Conservation (phyloP, 2,113 vertebrate species). For the Papio anubis region DNA sequence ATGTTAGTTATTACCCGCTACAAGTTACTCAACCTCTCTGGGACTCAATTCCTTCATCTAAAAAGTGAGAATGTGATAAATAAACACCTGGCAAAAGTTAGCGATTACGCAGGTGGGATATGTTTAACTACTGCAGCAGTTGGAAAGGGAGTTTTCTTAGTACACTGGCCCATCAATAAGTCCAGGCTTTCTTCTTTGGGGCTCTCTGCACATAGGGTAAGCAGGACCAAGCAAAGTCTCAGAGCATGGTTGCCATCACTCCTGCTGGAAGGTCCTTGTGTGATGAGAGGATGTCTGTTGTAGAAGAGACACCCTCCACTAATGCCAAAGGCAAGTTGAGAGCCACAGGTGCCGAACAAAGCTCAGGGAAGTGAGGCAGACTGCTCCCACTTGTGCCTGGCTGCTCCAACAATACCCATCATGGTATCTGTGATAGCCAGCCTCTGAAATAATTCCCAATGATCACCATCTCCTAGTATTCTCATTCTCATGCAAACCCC, state of each 20-base stretch:
- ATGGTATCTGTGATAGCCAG: not conserved
- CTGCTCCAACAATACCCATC: not conserved
- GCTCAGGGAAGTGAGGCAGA: not conserved
- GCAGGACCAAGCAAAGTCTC: not conserved
- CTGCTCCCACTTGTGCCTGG: not conserved
- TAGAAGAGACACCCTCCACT: not conserved
- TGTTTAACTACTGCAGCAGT: not conserved
- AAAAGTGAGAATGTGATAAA: not conserved
- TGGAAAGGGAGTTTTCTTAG: not conserved
- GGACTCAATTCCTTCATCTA: not conserved
- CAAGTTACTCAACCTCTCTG: not conserved
- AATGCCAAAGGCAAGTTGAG: not conserved
- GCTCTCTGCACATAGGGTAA: not conserved
- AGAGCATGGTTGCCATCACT: not conserved
- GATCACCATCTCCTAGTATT: not conserved
- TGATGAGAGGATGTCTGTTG: not conserved
- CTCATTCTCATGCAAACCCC: not conserved
- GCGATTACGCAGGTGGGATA: not conserved
- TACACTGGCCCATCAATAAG: not conserved
- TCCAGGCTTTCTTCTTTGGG: not conserved
- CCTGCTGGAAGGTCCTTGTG: not conserved
- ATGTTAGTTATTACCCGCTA: not conserved
- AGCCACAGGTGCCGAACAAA: not conserved
- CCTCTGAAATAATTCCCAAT: not conserved
- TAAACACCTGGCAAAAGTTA: not conserved